phyloP scores from a whole-genome alignment of 2,797 vertebrate genomes.

The Kryptopterus vitreolus region DNA sequence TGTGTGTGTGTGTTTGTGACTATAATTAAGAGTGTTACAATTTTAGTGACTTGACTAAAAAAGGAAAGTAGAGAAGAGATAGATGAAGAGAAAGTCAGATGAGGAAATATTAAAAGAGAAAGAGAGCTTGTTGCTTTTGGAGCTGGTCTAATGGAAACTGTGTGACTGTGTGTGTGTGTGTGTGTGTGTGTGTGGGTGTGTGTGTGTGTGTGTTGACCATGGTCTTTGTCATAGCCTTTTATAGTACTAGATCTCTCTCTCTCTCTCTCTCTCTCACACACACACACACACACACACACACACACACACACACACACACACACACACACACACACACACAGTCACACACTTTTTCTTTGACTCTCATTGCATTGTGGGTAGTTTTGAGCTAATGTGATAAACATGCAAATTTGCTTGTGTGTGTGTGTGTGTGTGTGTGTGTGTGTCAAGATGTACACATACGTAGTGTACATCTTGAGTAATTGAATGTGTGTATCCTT shows the following conservation, averaged over 20 bases:
- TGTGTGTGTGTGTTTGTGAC: background rate
- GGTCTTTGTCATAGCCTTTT: slow-evolving; percentile 47
- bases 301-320: background rate
- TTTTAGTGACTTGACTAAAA: background rate
- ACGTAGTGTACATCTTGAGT: background rate
- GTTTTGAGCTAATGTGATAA: background rate
- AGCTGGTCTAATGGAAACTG: slow-evolving; percentile 34
- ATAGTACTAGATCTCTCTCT: slow-evolving; percentile 1
- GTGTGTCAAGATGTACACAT: background rate
- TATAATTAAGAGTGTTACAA: background rate
- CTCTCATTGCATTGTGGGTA: slow-evolving; percentile 10
- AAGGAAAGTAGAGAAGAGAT: background rate
- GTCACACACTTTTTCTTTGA: background rate
- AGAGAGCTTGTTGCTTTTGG: slow-evolving; percentile 4
- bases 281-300: background rate
- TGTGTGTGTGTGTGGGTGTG: background rate
- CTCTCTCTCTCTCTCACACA: background rate
- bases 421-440: too few species aligned
- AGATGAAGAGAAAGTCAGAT: slow-evolving; percentile 1
- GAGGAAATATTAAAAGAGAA: slow-evolving; percentile 6
- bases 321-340: background rate
- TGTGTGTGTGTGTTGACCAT: slow-evolving; percentile 27
- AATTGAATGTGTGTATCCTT: background rate
- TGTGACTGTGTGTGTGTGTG: background rate
- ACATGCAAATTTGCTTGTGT: slow-evolving; percentile 4